Percentiles rank a stretch among this genome's conserved stretches.
phyloP scores from a whole-genome alignment of 2,113 vertebrate genomes.

The Ammodytes dubius region DNA sequence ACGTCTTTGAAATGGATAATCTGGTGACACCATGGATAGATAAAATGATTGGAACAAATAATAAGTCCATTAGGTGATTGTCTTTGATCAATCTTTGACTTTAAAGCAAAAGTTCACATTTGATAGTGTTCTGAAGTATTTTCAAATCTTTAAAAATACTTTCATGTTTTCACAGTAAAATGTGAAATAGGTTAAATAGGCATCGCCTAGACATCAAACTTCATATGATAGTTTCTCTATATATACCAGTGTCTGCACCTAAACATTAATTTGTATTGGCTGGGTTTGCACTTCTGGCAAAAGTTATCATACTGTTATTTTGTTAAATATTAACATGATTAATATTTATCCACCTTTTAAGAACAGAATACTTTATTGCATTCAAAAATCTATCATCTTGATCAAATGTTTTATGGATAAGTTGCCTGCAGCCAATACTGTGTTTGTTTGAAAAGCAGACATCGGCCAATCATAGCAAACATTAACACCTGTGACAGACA shows the following conservation, averaged over 20 bases:
- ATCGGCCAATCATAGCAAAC: not conserved
- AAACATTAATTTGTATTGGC: not conserved
- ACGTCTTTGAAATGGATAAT: not conserved
- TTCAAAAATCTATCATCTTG: not conserved
- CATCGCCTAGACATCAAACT: not conserved
- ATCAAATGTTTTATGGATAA: not conserved
- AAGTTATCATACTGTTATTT: not conserved
- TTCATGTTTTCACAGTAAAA: not conserved
- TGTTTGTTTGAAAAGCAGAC: constrained; percentile 14
- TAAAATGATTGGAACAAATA: too few relatives aligned
- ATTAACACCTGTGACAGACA: not conserved
- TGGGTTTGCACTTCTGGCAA: not conserved
- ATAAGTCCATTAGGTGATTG: too few relatives aligned
- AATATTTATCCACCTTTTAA: not conserved
- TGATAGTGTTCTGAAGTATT: too few relatives aligned
- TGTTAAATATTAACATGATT: not conserved
- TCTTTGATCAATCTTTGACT: too few relatives aligned
- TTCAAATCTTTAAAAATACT: not conserved
- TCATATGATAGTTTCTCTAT: not conserved
- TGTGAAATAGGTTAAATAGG: not conserved
- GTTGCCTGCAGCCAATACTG: not conserved
- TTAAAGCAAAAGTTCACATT: too few relatives aligned
- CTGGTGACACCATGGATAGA: not conserved
- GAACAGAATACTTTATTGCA: not conserved
- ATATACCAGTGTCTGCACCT: not conserved